phyloP scores from a whole-genome alignment of 2,888 invertebrate genomes.

The Chrysotoxum bicinctum region DNA sequence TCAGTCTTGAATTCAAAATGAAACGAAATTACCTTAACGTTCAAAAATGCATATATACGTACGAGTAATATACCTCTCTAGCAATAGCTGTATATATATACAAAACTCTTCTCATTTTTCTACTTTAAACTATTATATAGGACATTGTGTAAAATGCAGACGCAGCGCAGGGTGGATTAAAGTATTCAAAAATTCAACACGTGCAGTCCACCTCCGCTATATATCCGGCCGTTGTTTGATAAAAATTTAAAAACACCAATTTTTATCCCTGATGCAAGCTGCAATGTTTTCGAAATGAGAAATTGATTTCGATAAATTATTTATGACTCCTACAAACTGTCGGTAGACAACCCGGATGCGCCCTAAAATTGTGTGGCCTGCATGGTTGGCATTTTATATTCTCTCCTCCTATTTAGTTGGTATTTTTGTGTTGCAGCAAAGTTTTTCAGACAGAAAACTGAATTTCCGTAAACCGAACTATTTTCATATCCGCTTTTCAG shows the following conservation, averaged over 20 bases:
- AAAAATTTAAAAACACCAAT: slow-evolving; percentile 32
- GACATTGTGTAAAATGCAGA: not conserved
- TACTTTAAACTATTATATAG: not conserved
- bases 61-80: no score
- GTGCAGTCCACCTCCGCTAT: slow-evolving; percentile 10
- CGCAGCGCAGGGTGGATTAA: not conserved
- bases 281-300: slow-evolving; percentile 63
- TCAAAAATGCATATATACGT: no score
- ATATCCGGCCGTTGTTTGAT: slow-evolving; percentile 8
- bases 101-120: no score
- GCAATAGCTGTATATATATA: no score
- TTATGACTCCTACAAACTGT: slow-evolving; percentile 52
- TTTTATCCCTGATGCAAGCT: slow-evolving; percentile 40
- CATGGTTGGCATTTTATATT: not conserved
- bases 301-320: slow-evolving; percentile 70
- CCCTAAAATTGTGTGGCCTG: slow-evolving; percentile 60
- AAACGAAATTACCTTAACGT: no score
- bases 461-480: slow-evolving; percentile 61
- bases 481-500: slow-evolving; percentile 60
- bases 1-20: no score
- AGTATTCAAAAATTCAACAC: slow-evolving; percentile 24
- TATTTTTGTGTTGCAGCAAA: slow-evolving; percentile 6
- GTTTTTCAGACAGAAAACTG: not conserved
- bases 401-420: not conserved
- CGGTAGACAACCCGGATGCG: slow-evolving; percentile 60